Evolutionary conservation across 2,888 invertebrate species (phyloP).

Genomic region (Acleris literana): DNA sequence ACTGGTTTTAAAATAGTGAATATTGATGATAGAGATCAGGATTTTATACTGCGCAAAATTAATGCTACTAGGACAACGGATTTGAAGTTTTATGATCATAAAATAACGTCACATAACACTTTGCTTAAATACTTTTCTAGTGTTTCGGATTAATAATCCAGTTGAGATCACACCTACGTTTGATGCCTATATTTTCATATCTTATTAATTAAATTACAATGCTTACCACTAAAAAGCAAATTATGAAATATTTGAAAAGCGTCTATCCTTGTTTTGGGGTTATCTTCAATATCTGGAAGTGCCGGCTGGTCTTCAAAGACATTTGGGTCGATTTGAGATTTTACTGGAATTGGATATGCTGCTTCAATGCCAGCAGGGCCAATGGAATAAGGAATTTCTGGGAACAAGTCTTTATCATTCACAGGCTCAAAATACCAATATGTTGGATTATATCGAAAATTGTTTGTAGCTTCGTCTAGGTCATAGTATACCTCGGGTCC

Average conservation of each 20-base stretch:
- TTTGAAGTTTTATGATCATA: no score
- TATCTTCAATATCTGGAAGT: neutral
- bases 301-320: no score
- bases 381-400: neutral
- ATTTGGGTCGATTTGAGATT: neutral
- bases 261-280: no score
- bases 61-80: no score
- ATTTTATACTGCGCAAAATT: no score
- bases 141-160: no score
- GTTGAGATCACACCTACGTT: no score
- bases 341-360: neutral
- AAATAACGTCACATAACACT: neutral
- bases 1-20: neutral
- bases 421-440: neutral
- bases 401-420: constrained; percentile 11
- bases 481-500: neutral
- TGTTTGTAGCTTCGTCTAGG: neutral
- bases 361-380: neutral
- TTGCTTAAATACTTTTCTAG: neutral
- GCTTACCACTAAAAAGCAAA: constrained; percentile 21
- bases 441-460: neutral
- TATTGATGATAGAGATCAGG: no score
- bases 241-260: no score
- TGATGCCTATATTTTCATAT: no score
- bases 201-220: no score